Evolutionary conservation across 2,113 vertebrate species (phyloP), one percentile per base, ranked within the genome.

Genomic region (Dromiciops gliroides): DNA sequence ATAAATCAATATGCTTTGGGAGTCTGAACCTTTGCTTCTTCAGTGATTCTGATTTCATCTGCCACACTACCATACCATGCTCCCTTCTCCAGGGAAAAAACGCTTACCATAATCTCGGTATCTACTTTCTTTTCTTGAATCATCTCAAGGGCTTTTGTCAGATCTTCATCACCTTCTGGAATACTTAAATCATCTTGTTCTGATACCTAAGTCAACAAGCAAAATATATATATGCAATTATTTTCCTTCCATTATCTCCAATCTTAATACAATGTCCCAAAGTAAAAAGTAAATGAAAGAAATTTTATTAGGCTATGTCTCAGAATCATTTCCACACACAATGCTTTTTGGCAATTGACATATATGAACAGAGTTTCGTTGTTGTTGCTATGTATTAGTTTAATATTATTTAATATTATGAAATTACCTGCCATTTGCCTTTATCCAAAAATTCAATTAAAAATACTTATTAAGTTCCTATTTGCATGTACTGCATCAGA

Each of bases 111-210:
- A 93, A 98, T 93, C 2, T 97, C 94, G 2, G 91, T 92, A 50
- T 98, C 98, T 88, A 98, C 97, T 92, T 94, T 37, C 26, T 98
- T 98, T n/a, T 98, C 96, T 75, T 98, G 95, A 90, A 98, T 75
- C 14, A 98, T 95, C 92, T 98, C 98, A 89, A 99, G 95, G 44
- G 98, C 98, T 51, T 98, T 98, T 88, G 98, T 95, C 91, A 99
- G 96, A 97, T 99, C 99, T 95, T 99, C 99, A 94, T 99, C 99
- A 31, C 98, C 99, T 89, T 99, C 99, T 25, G 96, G 97, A 90
- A 98, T 93, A 94, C 98, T 98, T 60, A 97, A 95, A 3, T 99
- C 98, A 51, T 99, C 99, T 91, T 98, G 98, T 12, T 96, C 89
- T 96, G 97, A 95, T 50, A 99, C 97, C 99, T 99, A 95, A 94